phyloP scores from a whole-genome alignment of 2,888 invertebrate species.

The Drosophila borealis region DNA sequence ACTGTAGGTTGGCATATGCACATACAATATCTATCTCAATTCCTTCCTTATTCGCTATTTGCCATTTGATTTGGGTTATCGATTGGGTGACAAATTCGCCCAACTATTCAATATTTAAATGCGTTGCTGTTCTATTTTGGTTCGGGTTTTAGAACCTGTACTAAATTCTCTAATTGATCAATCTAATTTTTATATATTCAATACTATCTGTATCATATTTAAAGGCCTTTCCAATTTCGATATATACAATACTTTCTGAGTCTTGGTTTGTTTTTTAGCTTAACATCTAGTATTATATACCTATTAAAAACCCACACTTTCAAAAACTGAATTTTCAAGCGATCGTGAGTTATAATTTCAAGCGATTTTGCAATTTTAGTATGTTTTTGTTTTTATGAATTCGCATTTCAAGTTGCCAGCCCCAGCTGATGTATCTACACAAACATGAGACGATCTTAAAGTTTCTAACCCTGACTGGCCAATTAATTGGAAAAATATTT shows the following conservation, averaged over 20 bases:
- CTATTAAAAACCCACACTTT: too few species aligned
- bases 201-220: too few species aligned
- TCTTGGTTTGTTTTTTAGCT: too few species aligned
- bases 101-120: conserved; percentile 64
- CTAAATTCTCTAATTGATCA: conserved; percentile 11
- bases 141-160: not conserved
- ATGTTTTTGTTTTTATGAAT: not conserved
- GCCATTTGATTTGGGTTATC: conserved; percentile 80
- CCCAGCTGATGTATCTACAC: not conserved
- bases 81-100: conserved; percentile 48
- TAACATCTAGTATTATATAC: too few species aligned
- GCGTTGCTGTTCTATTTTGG: conserved; percentile 20
- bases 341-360: not conserved
- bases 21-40: conserved; percentile 22
- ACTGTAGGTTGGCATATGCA: not conserved
- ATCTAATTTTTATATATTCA: too few species aligned
- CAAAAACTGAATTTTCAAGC: not conserved
- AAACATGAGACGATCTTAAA: conserved; percentile 21
- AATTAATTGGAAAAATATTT: conserved; percentile 47
- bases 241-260: too few species aligned
- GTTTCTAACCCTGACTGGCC: conserved; percentile 48
- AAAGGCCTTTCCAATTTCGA: too few species aligned
- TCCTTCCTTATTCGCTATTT: conserved; percentile 48
- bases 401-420: conserved; percentile 11
- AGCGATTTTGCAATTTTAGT: not conserved